Conservation (phyloP, 2,888 invertebrate genomes). For the Autographa pulchrina region DNA sequence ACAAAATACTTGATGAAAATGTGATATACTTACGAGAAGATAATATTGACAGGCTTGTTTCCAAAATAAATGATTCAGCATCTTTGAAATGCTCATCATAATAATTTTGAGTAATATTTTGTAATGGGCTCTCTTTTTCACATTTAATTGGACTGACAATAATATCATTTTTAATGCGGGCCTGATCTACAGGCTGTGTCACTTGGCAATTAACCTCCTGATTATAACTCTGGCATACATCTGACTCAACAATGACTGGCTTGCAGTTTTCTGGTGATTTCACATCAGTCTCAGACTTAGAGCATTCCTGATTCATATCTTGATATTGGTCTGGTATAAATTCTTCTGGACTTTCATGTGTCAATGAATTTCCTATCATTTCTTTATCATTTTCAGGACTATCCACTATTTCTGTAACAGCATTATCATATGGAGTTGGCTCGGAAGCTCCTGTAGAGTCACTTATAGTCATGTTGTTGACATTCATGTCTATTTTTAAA, state of each 20-base stretch:
- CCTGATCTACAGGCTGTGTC: slow-evolving; percentile 56
- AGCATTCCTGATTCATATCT: slow-evolving; percentile 48
- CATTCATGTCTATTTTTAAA: slow-evolving; percentile 80
- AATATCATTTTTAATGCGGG: slow-evolving; percentile 62
- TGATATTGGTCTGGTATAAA: slow-evolving; percentile 63
- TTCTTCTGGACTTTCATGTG: slow-evolving; percentile 69
- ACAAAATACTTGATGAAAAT: neutral
- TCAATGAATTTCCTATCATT: slow-evolving; percentile 50
- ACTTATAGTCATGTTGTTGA: slow-evolving; percentile 66
- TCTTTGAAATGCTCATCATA: slow-evolving; percentile 93
- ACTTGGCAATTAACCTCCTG: slow-evolving; percentile 68
- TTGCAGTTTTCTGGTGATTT: slow-evolving; percentile 43
- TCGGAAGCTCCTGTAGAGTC: slow-evolving; percentile 65
- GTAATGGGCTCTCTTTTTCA: slow-evolving; percentile 72
- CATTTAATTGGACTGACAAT: slow-evolving; percentile 63
- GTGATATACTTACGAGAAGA: slow-evolving; percentile 77
- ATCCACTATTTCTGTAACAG: slow-evolving; percentile 54
- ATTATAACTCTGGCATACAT: slow-evolving; percentile 66
- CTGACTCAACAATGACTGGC: slow-evolving; percentile 56
- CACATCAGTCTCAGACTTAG: slow-evolving; percentile 52
- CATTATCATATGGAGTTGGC: slow-evolving; percentile 53
- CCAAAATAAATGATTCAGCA: slow-evolving; percentile 94
- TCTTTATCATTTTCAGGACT: slow-evolving; percentile 58
- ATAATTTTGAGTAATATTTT: slow-evolving; percentile 77
- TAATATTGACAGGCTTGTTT: slow-evolving; percentile 87